These are phyloP conservation scores for Helicorthomorpha holstii DNA, from an alignment of 1,140 invertebrate genomes.

Conservation along the genomic window DNA sequence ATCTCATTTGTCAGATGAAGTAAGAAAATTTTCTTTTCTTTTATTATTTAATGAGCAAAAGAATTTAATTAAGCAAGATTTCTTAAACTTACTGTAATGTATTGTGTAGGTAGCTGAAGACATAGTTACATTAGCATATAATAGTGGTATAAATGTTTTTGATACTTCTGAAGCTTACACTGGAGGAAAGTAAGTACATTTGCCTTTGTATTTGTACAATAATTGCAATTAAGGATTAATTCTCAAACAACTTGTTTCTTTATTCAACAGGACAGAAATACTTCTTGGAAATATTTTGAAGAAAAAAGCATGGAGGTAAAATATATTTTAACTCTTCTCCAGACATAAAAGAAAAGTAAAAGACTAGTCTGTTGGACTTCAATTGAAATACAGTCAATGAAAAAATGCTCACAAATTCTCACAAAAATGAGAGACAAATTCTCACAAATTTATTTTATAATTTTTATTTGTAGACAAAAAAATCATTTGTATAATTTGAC, in stretches of 20 bases:
- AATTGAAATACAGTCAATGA: too few species aligned
- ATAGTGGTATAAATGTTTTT: conserved; percentile 90
- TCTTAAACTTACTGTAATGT: conserved; percentile 3
- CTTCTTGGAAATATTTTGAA: conserved; percentile 83
- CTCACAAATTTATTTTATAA: too few species aligned
- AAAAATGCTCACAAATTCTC: too few species aligned
- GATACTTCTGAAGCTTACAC: conserved; percentile 90
- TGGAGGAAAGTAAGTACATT: conserved; percentile 40
- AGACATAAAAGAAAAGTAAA: too few species aligned
- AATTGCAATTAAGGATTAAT: too few species aligned
- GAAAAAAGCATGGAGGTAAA: conserved; percentile 58
- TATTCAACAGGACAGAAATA: conserved; percentile 74
- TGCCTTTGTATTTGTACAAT: too few species aligned
- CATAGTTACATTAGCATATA: conserved; percentile 79
- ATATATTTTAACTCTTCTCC: too few species aligned
- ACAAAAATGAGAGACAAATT: too few species aligned
- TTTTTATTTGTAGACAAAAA: too few species aligned
- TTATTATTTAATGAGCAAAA: neutral
- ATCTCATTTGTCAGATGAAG: conserved; percentile 54
- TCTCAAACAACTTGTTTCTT: too few species aligned
- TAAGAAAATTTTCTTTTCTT: conserved; percentile 9
- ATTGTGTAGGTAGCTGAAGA: conserved; percentile 50
- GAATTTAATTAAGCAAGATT: neutral
- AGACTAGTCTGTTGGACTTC: too few species aligned
- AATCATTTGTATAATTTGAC: too few species aligned